Conservation (phyloP, 2,797 vertebrate species). For the Telmatherina bonti region DNA sequence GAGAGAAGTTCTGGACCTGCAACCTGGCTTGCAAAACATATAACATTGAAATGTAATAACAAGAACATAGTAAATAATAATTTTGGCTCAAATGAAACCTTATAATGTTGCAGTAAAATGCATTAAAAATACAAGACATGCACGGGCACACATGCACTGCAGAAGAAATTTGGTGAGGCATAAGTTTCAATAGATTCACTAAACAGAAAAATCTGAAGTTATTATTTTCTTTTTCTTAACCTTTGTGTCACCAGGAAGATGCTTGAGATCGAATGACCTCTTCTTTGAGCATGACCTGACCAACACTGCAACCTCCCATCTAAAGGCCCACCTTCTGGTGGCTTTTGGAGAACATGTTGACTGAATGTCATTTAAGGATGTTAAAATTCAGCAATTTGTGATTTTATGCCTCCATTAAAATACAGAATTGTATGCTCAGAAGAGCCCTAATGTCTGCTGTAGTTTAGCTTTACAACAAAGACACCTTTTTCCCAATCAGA, state of each 20-base stretch:
- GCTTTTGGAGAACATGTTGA: constrained; percentile 27
- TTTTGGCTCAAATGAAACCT: too few relatives aligned
- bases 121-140: constrained; percentile 10
- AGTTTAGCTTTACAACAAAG: neutral
- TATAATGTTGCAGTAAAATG: too few relatives aligned
- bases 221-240: neutral
- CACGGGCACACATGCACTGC: neutral
- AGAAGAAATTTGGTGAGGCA: neutral
- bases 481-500: neutral
- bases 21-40: neutral
- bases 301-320: too few relatives aligned
- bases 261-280: too few relatives aligned
- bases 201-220: neutral
- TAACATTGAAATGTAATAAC: neutral
- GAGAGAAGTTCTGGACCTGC: neutral
- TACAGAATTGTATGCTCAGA: neutral
- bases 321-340: neutral
- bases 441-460: neutral
- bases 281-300: too few relatives aligned
- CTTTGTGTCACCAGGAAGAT: too few relatives aligned
- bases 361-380: too few relatives aligned
- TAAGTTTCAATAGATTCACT: neutral
- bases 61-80: too few relatives aligned
- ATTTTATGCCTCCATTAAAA: constrained; percentile 5
- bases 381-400: neutral